phyloP scores from a whole-genome alignment of 2,113 vertebrate genomes.

The Arenaria interpres region DNA sequence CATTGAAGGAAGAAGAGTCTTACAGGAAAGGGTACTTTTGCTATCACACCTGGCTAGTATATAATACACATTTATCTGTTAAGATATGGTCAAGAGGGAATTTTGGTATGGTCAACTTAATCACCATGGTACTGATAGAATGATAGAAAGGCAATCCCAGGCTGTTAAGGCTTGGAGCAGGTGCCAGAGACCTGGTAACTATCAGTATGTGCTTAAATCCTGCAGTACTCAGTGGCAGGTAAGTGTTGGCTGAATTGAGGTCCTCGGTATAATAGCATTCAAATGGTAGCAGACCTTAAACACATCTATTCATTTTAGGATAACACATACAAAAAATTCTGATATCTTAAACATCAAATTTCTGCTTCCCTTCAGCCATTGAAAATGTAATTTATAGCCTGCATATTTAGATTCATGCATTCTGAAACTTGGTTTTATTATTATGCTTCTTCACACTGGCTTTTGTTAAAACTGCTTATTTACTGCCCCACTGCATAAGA shows the following conservation, averaged over 20 bases:
- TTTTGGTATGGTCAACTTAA: background rate
- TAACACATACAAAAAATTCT: background rate
- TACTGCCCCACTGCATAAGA: background rate
- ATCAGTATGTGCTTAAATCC: background rate
- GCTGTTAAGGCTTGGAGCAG: background rate
- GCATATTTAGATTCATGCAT: background rate
- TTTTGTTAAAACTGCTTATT: background rate
- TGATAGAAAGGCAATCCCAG: background rate
- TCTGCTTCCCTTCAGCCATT: background rate
- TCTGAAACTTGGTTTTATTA: background rate
- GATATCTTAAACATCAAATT: background rate
- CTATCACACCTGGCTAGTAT: background rate
- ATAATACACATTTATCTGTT: background rate
- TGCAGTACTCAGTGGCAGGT: background rate
- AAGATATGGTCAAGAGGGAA: background rate
- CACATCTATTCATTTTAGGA: background rate
- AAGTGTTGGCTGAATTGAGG: background rate
- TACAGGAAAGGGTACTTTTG: background rate
- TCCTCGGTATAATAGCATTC: background rate
- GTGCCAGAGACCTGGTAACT: background rate
- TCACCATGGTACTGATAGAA: background rate
- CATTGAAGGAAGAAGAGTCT: background rate
- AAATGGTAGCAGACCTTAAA: background rate
- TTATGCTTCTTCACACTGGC: background rate
- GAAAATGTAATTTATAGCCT: background rate